phyloP scores from a whole-genome alignment of 2,888 invertebrate species.

The Loripinus fragilis region DNA sequence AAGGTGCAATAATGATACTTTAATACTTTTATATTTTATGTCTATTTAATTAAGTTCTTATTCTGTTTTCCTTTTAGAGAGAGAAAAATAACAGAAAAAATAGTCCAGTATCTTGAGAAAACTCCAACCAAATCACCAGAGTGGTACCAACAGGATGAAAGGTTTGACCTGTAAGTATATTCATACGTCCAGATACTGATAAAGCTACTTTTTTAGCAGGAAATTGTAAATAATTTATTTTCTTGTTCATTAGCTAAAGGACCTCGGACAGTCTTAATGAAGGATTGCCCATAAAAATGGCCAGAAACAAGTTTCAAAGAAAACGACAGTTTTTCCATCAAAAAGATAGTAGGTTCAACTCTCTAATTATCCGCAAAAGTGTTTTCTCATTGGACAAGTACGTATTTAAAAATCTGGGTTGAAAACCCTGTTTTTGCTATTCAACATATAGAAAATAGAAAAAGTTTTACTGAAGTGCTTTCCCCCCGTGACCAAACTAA shows the following conservation, averaged over 20 bases:
- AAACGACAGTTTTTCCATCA: not conserved
- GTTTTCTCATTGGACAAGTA: too few species aligned
- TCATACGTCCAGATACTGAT: not conserved
- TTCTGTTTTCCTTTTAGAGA: not conserved
- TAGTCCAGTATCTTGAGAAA: not conserved
- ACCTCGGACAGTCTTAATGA: too few species aligned
- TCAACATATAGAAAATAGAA: too few species aligned
- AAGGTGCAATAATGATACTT: not conserved
- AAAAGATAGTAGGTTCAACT: not conserved
- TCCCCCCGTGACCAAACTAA: too few species aligned
- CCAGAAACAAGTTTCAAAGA: not conserved
- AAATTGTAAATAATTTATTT: not conserved
- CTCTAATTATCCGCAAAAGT: too few species aligned
- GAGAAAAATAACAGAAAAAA: not conserved
- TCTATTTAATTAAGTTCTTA: not conserved
- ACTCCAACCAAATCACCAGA: not conserved
- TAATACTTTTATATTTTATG: not conserved
- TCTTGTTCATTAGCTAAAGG: too few species aligned
- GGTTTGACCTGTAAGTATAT: slow-evolving; percentile 2
- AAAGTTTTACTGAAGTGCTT: too few species aligned
- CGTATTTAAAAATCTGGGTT: too few species aligned
- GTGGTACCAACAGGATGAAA: slow-evolving; percentile 1
- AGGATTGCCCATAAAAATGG: too few species aligned
- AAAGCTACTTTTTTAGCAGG: too few species aligned
- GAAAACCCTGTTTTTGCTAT: too few species aligned